phyloP scores from a whole-genome alignment of 1,140 invertebrate genomes.

The Rhagoletis zephyria region DNA sequence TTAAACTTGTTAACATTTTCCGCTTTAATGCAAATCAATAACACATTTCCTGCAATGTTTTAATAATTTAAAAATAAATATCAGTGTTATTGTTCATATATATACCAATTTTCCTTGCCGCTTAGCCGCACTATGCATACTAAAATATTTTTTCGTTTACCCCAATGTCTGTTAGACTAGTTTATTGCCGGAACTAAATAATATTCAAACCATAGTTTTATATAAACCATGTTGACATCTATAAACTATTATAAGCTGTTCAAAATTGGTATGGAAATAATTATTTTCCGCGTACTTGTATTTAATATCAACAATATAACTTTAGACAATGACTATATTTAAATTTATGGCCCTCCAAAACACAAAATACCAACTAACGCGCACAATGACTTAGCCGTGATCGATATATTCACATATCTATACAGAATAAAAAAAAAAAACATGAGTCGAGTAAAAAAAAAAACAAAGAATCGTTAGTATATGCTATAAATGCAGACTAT shows the following conservation, averaged over 20 bases:
- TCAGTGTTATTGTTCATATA: too few species aligned
- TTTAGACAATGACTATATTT: neutral
- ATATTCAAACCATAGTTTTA: neutral
- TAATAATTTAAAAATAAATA: neutral
- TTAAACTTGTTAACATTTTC: neutral
- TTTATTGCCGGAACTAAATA: slow-evolving; percentile 1
- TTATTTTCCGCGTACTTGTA: too few species aligned
- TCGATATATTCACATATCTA: neutral
- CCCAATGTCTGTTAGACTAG: too few species aligned
- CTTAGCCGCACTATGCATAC: too few species aligned
- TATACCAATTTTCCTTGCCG: too few species aligned
- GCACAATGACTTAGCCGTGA: slow-evolving; percentile 3
- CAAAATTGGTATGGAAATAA: too few species aligned
- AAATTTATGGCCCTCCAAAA: neutral
- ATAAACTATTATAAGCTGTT: neutral
- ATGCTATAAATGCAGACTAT: neutral
- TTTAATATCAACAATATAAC: neutral
- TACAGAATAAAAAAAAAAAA: slow-evolving; percentile 8
- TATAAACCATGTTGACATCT: neutral
- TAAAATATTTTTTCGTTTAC: too few species aligned
- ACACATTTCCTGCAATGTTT: neutral
- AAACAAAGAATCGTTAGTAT: slow-evolving; percentile 1
- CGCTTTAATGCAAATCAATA: neutral
- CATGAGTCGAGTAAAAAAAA: neutral
- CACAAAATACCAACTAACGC: slow-evolving; percentile 13